These are phyloP conservation scores for Drymodes brunneopygia DNA, from an alignment of 2,113 vertebrate genomes.

Conservation along the genomic window DNA sequence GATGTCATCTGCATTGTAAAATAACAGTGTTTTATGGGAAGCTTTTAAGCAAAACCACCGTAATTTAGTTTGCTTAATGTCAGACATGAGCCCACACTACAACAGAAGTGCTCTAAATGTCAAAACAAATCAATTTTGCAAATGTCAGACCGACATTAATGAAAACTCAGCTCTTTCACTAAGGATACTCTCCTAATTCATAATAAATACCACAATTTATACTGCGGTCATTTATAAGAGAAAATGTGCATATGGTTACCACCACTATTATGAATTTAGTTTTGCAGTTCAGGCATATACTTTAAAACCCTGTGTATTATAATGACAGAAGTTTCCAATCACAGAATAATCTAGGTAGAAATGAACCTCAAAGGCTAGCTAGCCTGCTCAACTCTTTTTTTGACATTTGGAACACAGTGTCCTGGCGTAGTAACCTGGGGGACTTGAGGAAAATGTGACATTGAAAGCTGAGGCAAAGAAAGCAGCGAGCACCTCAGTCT, in stretches of 20 bases:
- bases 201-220: constrained; percentile 15
- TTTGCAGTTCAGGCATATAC: neutral
- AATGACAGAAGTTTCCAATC: neutral
- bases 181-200: constrained; percentile 32
- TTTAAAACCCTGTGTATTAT: neutral
- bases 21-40: constrained; percentile 26
- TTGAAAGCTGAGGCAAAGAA: neutral
- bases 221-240: neutral
- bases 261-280: neutral
- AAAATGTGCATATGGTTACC: neutral
- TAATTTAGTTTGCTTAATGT: constrained; percentile 69
- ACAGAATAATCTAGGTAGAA: neutral
- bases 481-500: neutral
- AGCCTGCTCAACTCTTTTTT: neutral
- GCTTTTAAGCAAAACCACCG: constrained; percentile 58
- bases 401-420: neutral
- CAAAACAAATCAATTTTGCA: constrained; percentile 76
- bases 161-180: constrained; percentile 47
- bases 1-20: neutral
- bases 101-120: constrained; percentile 71
- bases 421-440: neutral
- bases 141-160: constrained; percentile 67
- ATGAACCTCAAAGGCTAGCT: neutral
- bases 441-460: neutral
- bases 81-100: constrained; percentile 46